Conservation (phyloP, 2,888 invertebrate genomes). For the Cantharis lateralis region DNA sequence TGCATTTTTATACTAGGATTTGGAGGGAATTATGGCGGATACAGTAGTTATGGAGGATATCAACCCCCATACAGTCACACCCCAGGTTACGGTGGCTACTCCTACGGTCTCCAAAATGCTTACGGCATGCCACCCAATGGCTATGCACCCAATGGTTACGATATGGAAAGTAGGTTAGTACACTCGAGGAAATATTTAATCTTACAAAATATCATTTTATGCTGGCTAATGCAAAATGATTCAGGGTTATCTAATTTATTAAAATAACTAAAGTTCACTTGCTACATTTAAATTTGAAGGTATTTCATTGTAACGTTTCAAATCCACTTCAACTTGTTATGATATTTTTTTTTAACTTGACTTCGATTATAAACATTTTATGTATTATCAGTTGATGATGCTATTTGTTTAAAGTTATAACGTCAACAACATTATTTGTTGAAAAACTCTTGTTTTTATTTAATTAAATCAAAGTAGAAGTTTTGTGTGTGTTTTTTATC, state of each 20-base stretch:
- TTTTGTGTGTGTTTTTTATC: not conserved
- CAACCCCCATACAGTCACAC: conserved; percentile 31
- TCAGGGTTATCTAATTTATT: not conserved
- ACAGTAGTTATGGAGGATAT: conserved; percentile 31
- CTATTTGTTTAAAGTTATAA: not conserved
- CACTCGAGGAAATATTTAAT: not conserved
- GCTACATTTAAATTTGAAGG: not conserved
- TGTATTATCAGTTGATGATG: not conserved
- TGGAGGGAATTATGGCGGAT: conserved; percentile 18
- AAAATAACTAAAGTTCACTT: not conserved
- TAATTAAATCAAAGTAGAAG: not conserved
- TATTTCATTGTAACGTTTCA: not conserved
- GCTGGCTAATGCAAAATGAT: not conserved
- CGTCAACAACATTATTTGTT: not conserved
- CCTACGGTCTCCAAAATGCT: conserved; percentile 47
- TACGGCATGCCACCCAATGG: conserved; percentile 51
- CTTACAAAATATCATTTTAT: not conserved
- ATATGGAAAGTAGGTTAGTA: conserved; percentile 66
- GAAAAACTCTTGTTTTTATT: not conserved
- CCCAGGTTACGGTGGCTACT: conserved; percentile 43
- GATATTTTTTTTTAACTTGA: not conserved
- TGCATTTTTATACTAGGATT: conserved; percentile 23
- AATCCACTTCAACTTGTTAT: not conserved
- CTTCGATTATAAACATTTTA: not conserved
- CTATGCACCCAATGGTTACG: conserved; percentile 52